Base-by-base conservation (phyloP, 2,113 vertebrate genomes). In the Sceloporus tristichus region DNA sequence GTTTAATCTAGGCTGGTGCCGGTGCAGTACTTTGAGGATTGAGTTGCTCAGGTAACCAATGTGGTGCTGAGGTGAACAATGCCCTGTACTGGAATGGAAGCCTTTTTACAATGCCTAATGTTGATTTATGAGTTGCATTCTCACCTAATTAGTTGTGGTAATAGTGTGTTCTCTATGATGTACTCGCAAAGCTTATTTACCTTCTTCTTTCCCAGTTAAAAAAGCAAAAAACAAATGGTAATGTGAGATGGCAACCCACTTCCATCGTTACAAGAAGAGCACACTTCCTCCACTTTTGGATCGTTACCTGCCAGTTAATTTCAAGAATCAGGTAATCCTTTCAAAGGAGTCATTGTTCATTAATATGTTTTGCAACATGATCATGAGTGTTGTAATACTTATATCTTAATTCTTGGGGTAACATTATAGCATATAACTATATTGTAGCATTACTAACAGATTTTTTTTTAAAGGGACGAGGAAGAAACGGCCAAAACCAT, bases 41-140 rank as follows among this genome's bases (percentile, higher is more conserved):
- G 53, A 68, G 87, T 84, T 78, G 74, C 81, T 88, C 87, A 84
- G 85, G 85, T 81, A 74, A 87, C 82, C 54, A 56, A 21, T 25
- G 19, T 40, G 81, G 54, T 77, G 62, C 48, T 84, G 65, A 88
- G 81, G 62, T 70, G 29, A 88, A 84, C 21, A 88, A 48, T 77
- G 56, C 40, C 68, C 82, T 62, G 11, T n/a, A 19, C 62, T 48
- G 68, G 59, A 87, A 87, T 53, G 76, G 25, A 73, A 81, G 14
- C 0, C 8, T 70, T 23, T 79, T 70, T 56, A 19, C 83, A 85
- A 54, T 76, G 56, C 59, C 59, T 80, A n/a, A 80, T 56, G 42
- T 80, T 85, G 82, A 84, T 80, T 76, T 85, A 81, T 74, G 59
- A 75, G 27, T 56, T 85, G 88, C 59, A 19, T 68, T 86, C n/a